These are phyloP conservation scores for Eulimnadia texana DNA, from an alignment of 1,140 invertebrate genomes.

Conservation along the genomic window DNA sequence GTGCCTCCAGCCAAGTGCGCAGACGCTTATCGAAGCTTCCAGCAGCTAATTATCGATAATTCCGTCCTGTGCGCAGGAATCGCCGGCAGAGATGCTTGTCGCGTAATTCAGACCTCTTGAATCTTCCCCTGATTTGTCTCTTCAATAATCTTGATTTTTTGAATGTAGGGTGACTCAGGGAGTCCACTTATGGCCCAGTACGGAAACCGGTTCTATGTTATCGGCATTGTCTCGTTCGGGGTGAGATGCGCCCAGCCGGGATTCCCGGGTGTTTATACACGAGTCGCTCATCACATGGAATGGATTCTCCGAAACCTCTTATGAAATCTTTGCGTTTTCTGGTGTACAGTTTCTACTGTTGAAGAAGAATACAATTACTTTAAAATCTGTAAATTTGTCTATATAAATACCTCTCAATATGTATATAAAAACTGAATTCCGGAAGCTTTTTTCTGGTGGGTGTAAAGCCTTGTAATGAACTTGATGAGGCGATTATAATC, in stretches of 20 bases:
- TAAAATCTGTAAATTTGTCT: too few species aligned
- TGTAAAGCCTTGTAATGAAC: too few species aligned
- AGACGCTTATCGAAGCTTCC: slow-evolving; percentile 4
- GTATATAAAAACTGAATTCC: too few species aligned
- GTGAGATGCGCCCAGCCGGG: slow-evolving; percentile 52
- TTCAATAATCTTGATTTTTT: background rate
- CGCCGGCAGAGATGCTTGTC: slow-evolving; percentile 13
- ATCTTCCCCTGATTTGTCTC: background rate
- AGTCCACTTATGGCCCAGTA: slow-evolving; percentile 56
- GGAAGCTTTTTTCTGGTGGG: too few species aligned
- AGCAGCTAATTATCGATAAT: slow-evolving; percentile 7
- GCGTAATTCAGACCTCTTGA: slow-evolving; percentile 8
- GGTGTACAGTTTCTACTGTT: too few species aligned
- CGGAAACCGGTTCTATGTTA: slow-evolving; percentile 35
- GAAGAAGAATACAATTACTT: too few species aligned
- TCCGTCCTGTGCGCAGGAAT: slow-evolving; percentile 8
- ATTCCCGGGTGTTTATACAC: slow-evolving; percentile 60
- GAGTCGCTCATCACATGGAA: slow-evolving; percentile 38
- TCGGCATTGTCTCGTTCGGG: slow-evolving; percentile 61
- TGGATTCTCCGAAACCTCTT: slow-evolving; percentile 27
- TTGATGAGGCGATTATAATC: too few species aligned
- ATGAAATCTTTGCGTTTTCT: slow-evolving; percentile 5
- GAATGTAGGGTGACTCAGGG: slow-evolving; percentile 56
- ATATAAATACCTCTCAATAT: too few species aligned
- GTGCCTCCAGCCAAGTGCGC: slow-evolving; percentile 9